Conservation (phyloP, 2,797 vertebrate species). For the Arrhamphus sclerolepis region DNA sequence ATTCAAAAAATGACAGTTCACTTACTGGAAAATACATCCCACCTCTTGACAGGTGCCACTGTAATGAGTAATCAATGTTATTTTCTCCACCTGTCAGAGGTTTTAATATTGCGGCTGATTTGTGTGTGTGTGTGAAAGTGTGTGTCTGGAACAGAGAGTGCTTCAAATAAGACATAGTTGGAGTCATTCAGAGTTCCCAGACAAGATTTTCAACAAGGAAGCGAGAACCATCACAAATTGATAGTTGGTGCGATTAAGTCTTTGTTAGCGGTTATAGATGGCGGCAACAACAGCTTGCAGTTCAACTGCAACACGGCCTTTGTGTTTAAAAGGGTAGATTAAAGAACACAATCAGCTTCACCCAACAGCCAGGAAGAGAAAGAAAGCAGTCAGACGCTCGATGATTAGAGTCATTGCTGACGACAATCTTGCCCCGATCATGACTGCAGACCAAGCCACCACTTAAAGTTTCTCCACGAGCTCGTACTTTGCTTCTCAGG, state of each 20-base stretch:
- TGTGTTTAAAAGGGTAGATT: slow-evolving; percentile 68
- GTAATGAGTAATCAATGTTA: slow-evolving; percentile 18
- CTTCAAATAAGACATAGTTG: slow-evolving; percentile 51
- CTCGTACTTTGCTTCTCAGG: slow-evolving; percentile 13
- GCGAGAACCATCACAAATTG: slow-evolving; percentile 66
- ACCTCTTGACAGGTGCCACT: slow-evolving; percentile 10
- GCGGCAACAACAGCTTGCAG: slow-evolving; percentile 55
- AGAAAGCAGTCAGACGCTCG: slow-evolving; percentile 38
- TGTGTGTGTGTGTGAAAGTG: neutral
- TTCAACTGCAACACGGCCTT: slow-evolving; percentile 62
- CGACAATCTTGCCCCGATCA: slow-evolving; percentile 64
- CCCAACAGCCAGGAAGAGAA: slow-evolving; percentile 53
- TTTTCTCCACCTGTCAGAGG: slow-evolving; percentile 10
- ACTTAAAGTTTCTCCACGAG: slow-evolving; percentile 50
- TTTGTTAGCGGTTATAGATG: slow-evolving; percentile 72
- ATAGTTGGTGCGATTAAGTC: slow-evolving; percentile 74
- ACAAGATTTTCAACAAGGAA: slow-evolving; percentile 57
- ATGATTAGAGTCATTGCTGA: slow-evolving; percentile 67
- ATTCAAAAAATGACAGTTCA: slow-evolving; percentile 14
- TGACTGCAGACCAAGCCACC: slow-evolving; percentile 41
- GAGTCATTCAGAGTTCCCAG: slow-evolving; percentile 55
- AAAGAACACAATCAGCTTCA: slow-evolving; percentile 73
- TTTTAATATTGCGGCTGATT: slow-evolving; percentile 18
- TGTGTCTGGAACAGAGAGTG: slow-evolving; percentile 4
- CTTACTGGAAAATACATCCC: slow-evolving; percentile 3